Evolutionary conservation across 1,140 invertebrate species (phyloP), one percentile per base, ranked within the genome.

Genomic region (Ericerus pela): DNA sequence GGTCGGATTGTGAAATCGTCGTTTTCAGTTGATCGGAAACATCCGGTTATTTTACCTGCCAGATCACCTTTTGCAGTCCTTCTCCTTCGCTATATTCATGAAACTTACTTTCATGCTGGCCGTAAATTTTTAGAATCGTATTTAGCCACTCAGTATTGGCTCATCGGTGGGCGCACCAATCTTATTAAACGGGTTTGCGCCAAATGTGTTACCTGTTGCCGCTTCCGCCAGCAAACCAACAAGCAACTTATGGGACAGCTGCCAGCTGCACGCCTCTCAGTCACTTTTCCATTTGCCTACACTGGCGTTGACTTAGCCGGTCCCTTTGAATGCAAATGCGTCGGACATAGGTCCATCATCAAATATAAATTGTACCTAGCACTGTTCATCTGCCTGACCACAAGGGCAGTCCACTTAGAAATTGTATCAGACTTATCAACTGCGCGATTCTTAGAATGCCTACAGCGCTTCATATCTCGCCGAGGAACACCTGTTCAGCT

Each of bases 361-460:
- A 55, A 53, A 16, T 18, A 60, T 10, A 74, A 74, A 57, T 61
- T 59, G 1, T 73, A 72, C 56, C 51, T 72, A 11, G 64, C 61
- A n/a, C 1, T 73, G 11, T 74, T 73, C 57, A 65, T 72, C 4
- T 74, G 70, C 55, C 65, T 71, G n/a, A 31, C 59, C 1, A 70
- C 69, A 2, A 65, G 63, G 51, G 71, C 68, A 2, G 56, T 72
- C 22, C 71, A 73, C 56, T 56, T 75, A 11, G 70, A 74, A 58
- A 24, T 70, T 0, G 68, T 72, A 0, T 61, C 63, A 0, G 60
- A 67, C 59, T 51, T 73, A 10, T 61, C 66, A 1, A 64, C 70
- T 1, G 63, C 69, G 41, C 60, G 60, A 1, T 73, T 74, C 51
- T 53, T 72, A 6, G 61, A 66, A 11, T 62, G 66, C 14, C 55